Evolutionary conservation across 2,888 invertebrate genomes (phyloP).

Genomic region (Oligia fasciuncula): DNA sequence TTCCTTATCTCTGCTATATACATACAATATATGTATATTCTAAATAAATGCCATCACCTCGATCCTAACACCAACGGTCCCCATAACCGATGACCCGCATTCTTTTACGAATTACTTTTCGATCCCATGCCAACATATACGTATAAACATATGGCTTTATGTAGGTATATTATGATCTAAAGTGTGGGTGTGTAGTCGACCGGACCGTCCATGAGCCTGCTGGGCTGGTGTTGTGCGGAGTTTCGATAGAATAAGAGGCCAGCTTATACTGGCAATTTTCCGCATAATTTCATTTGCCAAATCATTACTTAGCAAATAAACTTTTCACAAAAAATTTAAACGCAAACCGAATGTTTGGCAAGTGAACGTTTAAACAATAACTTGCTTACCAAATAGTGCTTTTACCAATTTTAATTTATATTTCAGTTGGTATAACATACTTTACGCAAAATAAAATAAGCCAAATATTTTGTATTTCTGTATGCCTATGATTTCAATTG

Average conservation of each 20-base stretch:
- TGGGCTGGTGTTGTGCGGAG: neutral
- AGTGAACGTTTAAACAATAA: too few species aligned
- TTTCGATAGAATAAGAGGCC: neutral
- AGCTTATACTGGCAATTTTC: neutral
- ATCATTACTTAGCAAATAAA: too few species aligned
- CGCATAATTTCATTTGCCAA: too few species aligned
- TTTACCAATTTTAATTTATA: too few species aligned
- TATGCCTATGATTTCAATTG: too few species aligned
- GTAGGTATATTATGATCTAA: neutral
- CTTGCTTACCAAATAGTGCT: too few species aligned
- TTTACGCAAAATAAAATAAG: too few species aligned
- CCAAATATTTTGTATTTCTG: too few species aligned
- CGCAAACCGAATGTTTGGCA: too few species aligned
- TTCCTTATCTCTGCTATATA: conserved; percentile 31
- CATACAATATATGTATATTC: neutral
- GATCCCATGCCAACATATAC: conserved; percentile 23
- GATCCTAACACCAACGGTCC: conserved; percentile 29
- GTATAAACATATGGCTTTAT: neutral
- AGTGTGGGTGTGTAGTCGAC: neutral
- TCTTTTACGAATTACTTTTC: conserved; percentile 50
- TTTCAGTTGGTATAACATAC: too few species aligned
- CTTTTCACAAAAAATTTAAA: too few species aligned
- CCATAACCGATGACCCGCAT: conserved; percentile 56
- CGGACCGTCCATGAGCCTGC: neutral
- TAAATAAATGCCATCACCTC: conserved; percentile 31